Conservation (phyloP, 2,113 vertebrate genomes). For the Sinocyclocheilus rhinocerous region DNA sequence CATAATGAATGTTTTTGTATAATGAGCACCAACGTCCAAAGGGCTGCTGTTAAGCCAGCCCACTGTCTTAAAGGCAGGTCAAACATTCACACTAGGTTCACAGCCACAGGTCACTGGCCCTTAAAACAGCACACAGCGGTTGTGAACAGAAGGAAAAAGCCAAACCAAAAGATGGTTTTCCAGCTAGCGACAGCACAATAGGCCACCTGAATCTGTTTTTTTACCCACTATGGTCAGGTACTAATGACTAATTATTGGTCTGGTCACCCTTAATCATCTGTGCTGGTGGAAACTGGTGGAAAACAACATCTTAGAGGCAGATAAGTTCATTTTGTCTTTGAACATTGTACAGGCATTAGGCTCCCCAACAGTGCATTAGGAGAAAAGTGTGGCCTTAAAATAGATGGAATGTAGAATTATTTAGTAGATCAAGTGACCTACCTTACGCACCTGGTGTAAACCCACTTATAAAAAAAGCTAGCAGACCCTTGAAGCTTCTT, state of each 20-base stretch:
- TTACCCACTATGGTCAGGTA: conserved; percentile 70
- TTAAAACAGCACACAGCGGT: conserved; percentile 64
- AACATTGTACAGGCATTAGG: conserved; percentile 66
- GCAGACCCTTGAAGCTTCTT: neutral
- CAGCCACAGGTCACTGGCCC: conserved; percentile 71
- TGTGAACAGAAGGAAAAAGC: conserved; percentile 61
- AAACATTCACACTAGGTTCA: conserved; percentile 68
- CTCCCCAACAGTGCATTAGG: conserved; percentile 64
- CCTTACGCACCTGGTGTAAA: conserved; percentile 50
- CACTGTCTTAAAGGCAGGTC: conserved; percentile 61
- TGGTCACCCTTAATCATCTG: conserved; percentile 72
- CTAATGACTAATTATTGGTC: conserved; percentile 75
- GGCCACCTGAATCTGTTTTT: conserved; percentile 72
- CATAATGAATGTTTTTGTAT: conserved; percentile 40
- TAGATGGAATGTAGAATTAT: conserved; percentile 66
- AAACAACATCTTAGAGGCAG: conserved; percentile 67
- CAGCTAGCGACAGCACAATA: conserved; percentile 73
- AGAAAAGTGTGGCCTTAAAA: conserved; percentile 63
- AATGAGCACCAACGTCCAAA: conserved; percentile 50
- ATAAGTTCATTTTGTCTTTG: conserved; percentile 55
- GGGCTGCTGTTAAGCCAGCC: conserved; percentile 37
- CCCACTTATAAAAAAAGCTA: neutral
- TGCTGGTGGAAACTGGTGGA: conserved; percentile 67
- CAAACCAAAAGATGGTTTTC: conserved; percentile 74
- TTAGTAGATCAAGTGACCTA: conserved; percentile 66